These are phyloP conservation scores for Mechanitis mazaeus DNA, from an alignment of 2,888 invertebrate species.

Conservation along the genomic window DNA sequence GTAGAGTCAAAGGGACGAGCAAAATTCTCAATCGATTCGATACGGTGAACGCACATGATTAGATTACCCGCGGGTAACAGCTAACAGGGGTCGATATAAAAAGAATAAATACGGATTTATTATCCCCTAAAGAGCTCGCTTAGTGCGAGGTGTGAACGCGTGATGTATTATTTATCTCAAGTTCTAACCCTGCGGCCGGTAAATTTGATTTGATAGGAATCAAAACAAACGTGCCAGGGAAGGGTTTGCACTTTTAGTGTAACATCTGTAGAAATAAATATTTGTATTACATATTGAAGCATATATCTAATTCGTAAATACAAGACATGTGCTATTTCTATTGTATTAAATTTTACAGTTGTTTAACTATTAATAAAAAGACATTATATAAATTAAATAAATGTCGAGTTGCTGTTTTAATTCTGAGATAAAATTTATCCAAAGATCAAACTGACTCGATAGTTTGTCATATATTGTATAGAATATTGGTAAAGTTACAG, in stretches of 20 bases:
- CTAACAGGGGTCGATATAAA: constrained; percentile 53
- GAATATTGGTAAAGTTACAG: no score
- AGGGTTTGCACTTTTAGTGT: constrained; percentile 36
- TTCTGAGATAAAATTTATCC: no score
- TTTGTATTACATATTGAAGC: background rate
- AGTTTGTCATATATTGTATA: no score
- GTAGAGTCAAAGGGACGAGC: constrained; percentile 15
- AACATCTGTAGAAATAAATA: constrained; percentile 7
- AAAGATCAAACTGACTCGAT: no score
- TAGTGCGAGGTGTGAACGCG: constrained; percentile 70
- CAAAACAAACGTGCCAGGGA: constrained; percentile 56
- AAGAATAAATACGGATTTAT: constrained; percentile 77
- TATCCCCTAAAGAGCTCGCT: constrained; percentile 70
- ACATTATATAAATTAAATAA: no score
- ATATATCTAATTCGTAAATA: no score
- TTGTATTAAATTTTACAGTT: no score
- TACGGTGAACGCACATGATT: constrained; percentile 62
- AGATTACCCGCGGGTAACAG: constrained; percentile 59
- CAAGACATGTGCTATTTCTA: no score
- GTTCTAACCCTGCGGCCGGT: constrained; percentile 53
- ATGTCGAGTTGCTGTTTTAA: no score
- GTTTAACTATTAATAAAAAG: no score
- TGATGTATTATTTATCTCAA: constrained; percentile 67
- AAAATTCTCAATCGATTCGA: constrained; percentile 55
- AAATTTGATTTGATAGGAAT: constrained; percentile 64